Percentiles rank a stretch among this genome's conserved stretches.
These are phyloP conservation scores for Chrysolina americana DNA, from an alignment of 2,888 invertebrate species.

Conservation along the genomic window DNA sequence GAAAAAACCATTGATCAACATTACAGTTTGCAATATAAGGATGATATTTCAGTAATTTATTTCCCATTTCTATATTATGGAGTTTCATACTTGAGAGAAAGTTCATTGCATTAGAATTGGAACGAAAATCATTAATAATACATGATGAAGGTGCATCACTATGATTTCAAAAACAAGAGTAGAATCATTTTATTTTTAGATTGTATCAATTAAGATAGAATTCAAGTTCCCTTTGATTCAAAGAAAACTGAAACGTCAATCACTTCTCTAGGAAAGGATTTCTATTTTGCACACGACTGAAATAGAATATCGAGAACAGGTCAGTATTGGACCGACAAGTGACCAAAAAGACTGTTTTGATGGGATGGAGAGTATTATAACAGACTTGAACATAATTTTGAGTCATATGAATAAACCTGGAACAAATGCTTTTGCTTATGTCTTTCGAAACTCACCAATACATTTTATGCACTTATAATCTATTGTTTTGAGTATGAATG, in stretches of 20 bases:
- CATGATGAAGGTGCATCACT: slow-evolving; percentile 48
- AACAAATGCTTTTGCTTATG: too few relatives aligned
- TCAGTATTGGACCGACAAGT: not conserved
- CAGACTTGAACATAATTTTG: too few relatives aligned
- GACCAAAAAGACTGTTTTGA: too few relatives aligned
- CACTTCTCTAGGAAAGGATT: slow-evolving; percentile 34
- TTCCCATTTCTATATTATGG: not conserved
- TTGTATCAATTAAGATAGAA: slow-evolving; percentile 59
- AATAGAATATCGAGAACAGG: slow-evolving; percentile 5
- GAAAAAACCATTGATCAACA: not conserved
- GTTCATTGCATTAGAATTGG: slow-evolving; percentile 34
- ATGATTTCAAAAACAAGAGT: slow-evolving; percentile 51
- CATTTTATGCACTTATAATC: too few relatives aligned
- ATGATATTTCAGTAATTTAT: slow-evolving; percentile 1
- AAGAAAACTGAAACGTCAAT: slow-evolving; percentile 55
- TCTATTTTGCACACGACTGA: slow-evolving; percentile 27
- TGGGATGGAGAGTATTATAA: too few relatives aligned
- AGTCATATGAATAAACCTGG: too few relatives aligned
- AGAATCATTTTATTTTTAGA: slow-evolving; percentile 55
- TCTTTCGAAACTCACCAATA: too few relatives aligned
- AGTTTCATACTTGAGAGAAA: slow-evolving; percentile 23
- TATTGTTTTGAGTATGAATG: too few relatives aligned
- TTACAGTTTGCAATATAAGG: not conserved
- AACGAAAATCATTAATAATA: slow-evolving; percentile 56
- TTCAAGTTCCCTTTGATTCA: slow-evolving; percentile 59